phyloP scores from a whole-genome alignment of 2,888 invertebrate genomes.

The Cepaea hortensis region DNA sequence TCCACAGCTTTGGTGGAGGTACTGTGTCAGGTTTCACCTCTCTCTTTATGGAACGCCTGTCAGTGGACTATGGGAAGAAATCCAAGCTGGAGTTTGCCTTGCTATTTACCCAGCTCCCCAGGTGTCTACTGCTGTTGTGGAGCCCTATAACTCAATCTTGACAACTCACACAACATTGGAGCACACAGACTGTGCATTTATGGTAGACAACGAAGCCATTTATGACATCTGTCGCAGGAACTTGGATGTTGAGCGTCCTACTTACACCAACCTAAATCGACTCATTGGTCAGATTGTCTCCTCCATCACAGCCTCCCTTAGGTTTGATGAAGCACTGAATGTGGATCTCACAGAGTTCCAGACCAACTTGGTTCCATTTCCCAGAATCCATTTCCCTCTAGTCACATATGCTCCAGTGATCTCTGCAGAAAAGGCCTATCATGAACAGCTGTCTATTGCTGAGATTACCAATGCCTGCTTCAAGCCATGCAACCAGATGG shows the following conservation, averaged over 20 bases:
- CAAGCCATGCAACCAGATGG: conserved; percentile 70
- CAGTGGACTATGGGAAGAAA: conserved; percentile 79
- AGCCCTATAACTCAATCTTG: conserved; percentile 53
- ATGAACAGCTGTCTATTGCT: conserved; percentile 82
- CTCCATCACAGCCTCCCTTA: conserved; percentile 68
- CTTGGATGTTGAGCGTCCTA: conserved; percentile 51
- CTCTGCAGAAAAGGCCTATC: conserved; percentile 94
- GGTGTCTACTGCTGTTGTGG: conserved; percentile 50
- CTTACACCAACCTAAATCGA: conserved; percentile 55
- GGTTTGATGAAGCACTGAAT: conserved; percentile 78
- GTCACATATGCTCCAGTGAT: conserved; percentile 92
- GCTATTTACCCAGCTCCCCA: conserved; percentile 87
- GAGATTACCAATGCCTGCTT: conserved; percentile 67
- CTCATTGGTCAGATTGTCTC: conserved; percentile 50
- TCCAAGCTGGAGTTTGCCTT: conserved; percentile 80
- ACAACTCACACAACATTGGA: conserved; percentile 81
- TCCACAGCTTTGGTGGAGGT: conserved; percentile 47
- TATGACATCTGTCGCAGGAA: conserved; percentile 53
- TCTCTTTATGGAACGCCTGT: conserved; percentile 47
- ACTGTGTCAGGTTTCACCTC: conserved; percentile 48
- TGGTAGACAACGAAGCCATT: conserved; percentile 54
- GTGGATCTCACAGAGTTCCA: conserved; percentile 79
- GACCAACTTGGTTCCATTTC: conserved; percentile 75
- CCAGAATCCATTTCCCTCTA: conserved; percentile 88
- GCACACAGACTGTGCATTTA: conserved; percentile 91